Evolutionary conservation across 2,113 vertebrate species (phyloP), one percentile per base, ranked within the genome.

Genomic region (Piprites chloris): DNA sequence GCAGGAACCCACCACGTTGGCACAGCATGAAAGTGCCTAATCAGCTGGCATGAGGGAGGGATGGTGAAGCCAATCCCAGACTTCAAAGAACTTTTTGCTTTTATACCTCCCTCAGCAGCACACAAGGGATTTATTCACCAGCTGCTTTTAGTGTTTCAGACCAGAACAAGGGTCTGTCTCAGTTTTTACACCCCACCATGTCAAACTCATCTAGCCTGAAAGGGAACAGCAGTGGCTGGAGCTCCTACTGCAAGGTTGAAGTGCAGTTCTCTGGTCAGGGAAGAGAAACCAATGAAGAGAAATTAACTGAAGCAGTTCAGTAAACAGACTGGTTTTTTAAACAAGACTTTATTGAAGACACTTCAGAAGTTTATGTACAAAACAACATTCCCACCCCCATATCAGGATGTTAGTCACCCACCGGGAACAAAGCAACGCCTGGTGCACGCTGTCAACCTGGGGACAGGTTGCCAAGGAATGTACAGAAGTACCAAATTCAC

Each of bases 281-380:
- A 50, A 33, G n/a, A 55, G 53, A 94, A 81, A 33, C 14, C 58
- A 58, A 4, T 5, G 30, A 81, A 35, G 26, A 69, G 12, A 41
- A 95, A 46, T 58, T 14, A 58, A 50, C 41, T 35, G 19, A 41
- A 78, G 69, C 14, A 33, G 44, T 42, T 94, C 1, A 13, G 41
- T 79, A 68, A 87, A 85, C 84, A 91, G 77, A 9, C 17, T 44
- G 1, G 88, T 88, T 62, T 80, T 89, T 93, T 81, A 59, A 91
- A 84, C 80, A 66, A 89, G 87, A 68, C 59, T 97, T 97, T 96
- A 96, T 95, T 97, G 87, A 79, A 94, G 84, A 96, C 87, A 33
- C 22, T 72, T 85, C 6, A 93, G 91, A 63, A 81, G 91, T 95
- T 77, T 69, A 85, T 87, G 74, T 96, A 95, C 96, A 96, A 96